Percentiles rank a stretch among this genome's conserved stretches.
Evolutionary conservation across 2,888 invertebrate genomes (phyloP).

Genomic region (Colostygia pectinataria): DNA sequence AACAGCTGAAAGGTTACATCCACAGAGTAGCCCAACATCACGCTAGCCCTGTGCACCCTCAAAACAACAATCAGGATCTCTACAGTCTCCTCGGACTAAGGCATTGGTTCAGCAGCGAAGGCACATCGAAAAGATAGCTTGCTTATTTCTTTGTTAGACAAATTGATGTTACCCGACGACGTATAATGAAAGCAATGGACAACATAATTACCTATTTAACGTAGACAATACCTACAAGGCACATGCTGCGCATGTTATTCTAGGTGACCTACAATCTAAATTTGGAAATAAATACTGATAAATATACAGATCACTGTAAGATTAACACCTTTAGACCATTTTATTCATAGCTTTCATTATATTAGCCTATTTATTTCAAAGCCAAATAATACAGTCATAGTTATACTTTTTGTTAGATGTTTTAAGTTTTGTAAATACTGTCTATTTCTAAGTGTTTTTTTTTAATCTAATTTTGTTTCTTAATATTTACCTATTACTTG

Average conservation of each 20-base stretch:
- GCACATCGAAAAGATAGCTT: constrained; percentile 76
- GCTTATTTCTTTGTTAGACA: constrained; percentile 54
- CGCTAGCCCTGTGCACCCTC: constrained; percentile 54
- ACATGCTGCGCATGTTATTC: constrained; percentile 25
- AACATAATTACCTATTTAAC: constrained; percentile 40
- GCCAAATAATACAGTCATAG: constrained; percentile 83
- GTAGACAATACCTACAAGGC: constrained; percentile 30
- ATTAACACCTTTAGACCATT: constrained; percentile 6
- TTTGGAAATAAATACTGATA: not conserved
- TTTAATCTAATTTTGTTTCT: constrained; percentile 67
- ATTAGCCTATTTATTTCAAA: constrained; percentile 81
- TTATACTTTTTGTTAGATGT: constrained; percentile 70
- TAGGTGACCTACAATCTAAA: not conserved
- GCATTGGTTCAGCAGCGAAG: constrained; percentile 78
- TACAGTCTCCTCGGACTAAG: constrained; percentile 74
- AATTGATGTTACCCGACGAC: constrained; percentile 81
- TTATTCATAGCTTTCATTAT: constrained; percentile 77
- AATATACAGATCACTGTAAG: constrained; percentile 2
- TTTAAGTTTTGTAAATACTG: constrained; percentile 77
- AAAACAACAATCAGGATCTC: constrained; percentile 64
- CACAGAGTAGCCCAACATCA: constrained; percentile 58
- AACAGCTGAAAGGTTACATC: constrained; percentile 57
- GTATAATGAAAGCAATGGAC: constrained; percentile 78
- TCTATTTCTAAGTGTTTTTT: constrained; percentile 71
- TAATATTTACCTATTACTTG: constrained; percentile 65